Conservation (phyloP, 2,888 invertebrate species). For the Idaea biselata region DNA sequence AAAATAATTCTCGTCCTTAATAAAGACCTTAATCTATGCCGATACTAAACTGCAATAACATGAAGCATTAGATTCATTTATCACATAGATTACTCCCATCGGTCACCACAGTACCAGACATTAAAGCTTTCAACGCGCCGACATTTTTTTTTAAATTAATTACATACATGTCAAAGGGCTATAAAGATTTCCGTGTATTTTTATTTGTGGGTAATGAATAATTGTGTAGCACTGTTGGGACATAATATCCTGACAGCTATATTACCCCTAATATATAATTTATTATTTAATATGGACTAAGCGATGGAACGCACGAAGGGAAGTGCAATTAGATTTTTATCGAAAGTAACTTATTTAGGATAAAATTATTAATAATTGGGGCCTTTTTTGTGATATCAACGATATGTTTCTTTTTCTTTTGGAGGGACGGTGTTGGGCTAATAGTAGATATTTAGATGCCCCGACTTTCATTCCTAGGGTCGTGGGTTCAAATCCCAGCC, state of each 20-base stretch:
- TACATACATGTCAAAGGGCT: not conserved
- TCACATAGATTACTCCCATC: not conserved
- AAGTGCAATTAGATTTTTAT: not conserved
- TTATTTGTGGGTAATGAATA: not conserved
- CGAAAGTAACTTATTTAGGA: not conserved
- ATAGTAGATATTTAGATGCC: too few relatives aligned
- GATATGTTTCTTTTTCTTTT: too few relatives aligned
- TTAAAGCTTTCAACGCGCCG: not conserved
- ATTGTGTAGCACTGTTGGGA: not conserved
- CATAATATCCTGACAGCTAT: not conserved
- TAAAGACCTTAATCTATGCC: too few relatives aligned
- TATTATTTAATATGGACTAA: not conserved
- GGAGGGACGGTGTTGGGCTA: too few relatives aligned
- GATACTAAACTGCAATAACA: too few relatives aligned
- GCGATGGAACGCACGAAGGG: slow-evolving; percentile 1
- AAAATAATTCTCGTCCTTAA: too few relatives aligned
- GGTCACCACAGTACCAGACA: not conserved
- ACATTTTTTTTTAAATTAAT: not conserved
- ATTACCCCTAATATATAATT: not conserved
- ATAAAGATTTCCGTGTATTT: not conserved
- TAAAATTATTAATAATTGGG: slow-evolving; percentile 1
- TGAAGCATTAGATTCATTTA: not conserved
- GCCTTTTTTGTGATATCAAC: not conserved
- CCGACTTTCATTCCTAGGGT: too few relatives aligned
- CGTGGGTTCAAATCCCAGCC: too few relatives aligned